phyloP scores from a whole-genome alignment of 2,888 invertebrate genomes.

The Balanococcus diminutus region DNA sequence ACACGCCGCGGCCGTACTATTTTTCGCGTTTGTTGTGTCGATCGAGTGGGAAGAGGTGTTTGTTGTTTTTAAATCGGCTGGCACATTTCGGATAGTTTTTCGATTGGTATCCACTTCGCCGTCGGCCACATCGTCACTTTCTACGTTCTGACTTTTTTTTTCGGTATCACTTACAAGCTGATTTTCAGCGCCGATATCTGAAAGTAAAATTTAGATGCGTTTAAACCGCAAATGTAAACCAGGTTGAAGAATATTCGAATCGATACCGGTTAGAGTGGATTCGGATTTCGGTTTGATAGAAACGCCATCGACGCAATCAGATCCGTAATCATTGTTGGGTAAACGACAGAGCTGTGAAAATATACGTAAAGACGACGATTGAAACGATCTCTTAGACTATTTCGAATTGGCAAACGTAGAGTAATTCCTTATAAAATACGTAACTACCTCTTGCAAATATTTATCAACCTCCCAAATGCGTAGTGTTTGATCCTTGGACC shows the following conservation, averaged over 20 bases:
- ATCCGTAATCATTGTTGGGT: not conserved
- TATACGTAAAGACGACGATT: no score
- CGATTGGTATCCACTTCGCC: not conserved
- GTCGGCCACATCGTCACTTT: not conserved
- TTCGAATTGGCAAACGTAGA: no score
- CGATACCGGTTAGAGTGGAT: not conserved
- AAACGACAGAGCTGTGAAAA: conserved; percentile 41
- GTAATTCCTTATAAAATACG: no score
- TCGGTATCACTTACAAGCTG: not conserved
- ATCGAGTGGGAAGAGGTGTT: not conserved
- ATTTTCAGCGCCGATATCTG: not conserved
- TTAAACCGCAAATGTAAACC: not conserved
- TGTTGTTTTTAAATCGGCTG: not conserved
- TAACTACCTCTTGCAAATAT: conserved; percentile 76
- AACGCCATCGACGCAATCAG: conserved; percentile 33
- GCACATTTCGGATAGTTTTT: not conserved
- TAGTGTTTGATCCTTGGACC: conserved; percentile 93
- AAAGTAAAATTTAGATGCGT: not conserved
- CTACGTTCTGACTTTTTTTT: not conserved
- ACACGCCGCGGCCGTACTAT: not conserved
- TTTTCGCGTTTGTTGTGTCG: not conserved
- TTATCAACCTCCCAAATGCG: conserved; percentile 90
- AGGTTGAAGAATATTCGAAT: not conserved
- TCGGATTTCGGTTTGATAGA: not conserved
- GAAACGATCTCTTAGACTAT: no score